Evolutionary conservation across 1,140 invertebrate genomes (phyloP).

Genomic region (Mercenaria mercenaria): DNA sequence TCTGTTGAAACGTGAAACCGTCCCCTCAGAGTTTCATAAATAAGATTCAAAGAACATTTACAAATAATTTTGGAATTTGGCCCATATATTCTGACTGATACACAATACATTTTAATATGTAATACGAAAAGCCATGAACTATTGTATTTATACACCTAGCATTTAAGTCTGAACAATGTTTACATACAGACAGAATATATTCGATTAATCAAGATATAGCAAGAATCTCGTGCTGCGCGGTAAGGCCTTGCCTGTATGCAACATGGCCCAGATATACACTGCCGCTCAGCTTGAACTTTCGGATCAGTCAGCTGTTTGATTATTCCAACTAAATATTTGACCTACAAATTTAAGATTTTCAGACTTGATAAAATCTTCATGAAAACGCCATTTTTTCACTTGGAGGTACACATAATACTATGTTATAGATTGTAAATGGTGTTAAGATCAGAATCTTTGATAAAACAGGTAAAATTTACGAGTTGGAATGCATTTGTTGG

Average conservation of each 20-base stretch:
- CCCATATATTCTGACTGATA: too few species aligned
- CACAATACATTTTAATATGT: too few species aligned
- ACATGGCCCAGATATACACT: not conserved
- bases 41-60: too few species aligned
- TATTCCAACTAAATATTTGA: not conserved
- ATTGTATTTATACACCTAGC: not conserved
- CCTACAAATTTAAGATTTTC: not conserved
- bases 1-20: too few species aligned
- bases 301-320: not conserved
- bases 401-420: not conserved
- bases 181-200: not conserved
- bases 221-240: not conserved
- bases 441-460: not conserved
- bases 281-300: not conserved
- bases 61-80: too few species aligned
- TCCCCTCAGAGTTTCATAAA: too few species aligned
- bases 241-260: not conserved
- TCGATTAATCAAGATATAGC: not conserved
- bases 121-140: too few species aligned
- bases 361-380: not conserved
- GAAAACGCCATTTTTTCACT: not conserved
- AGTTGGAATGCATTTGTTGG: not conserved
- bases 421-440: not conserved
- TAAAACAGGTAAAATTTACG: not conserved
- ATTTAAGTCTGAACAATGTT: not conserved